phyloP scores from a whole-genome alignment of 2,797 vertebrate genomes.

The Helarctos malayanus region DNA sequence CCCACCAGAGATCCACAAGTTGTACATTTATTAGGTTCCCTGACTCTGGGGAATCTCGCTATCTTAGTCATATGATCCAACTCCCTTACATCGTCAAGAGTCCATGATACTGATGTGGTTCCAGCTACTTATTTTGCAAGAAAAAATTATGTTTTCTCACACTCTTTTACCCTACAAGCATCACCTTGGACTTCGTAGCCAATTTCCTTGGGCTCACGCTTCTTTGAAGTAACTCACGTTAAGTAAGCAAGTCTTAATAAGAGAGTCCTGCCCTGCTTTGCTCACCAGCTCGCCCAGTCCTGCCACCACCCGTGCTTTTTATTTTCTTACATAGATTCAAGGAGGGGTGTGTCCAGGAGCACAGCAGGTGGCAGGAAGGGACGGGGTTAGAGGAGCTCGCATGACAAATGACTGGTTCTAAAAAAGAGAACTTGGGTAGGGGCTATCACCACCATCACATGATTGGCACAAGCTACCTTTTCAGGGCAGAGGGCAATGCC shows the following conservation, averaged over 20 bases:
- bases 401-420: neutral
- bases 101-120: neutral
- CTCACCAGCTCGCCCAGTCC: neutral
- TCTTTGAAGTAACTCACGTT: slow-evolving; percentile 46
- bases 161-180: slow-evolving; percentile 24
- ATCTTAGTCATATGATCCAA: neutral
- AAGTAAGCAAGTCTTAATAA: slow-evolving; percentile 38
- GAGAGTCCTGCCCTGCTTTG: neutral
- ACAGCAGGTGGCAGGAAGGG: neutral
- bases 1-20: neutral
- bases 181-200: neutral
- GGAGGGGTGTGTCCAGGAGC: neutral
- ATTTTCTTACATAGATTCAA: neutral
- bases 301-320: neutral
- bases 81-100: neutral
- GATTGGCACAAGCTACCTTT: neutral
- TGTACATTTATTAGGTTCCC: neutral
- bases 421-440: neutral
- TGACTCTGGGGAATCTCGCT: neutral
- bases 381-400: neutral
- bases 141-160: slow-evolving; percentile 51
- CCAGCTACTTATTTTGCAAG: slow-evolving; percentile 47
- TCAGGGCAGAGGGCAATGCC: neutral
- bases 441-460: neutral
- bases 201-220: neutral